These are phyloP conservation scores for Calephelis nemesis DNA, from an alignment of 1,140 invertebrate species.

Conservation along the genomic window DNA sequence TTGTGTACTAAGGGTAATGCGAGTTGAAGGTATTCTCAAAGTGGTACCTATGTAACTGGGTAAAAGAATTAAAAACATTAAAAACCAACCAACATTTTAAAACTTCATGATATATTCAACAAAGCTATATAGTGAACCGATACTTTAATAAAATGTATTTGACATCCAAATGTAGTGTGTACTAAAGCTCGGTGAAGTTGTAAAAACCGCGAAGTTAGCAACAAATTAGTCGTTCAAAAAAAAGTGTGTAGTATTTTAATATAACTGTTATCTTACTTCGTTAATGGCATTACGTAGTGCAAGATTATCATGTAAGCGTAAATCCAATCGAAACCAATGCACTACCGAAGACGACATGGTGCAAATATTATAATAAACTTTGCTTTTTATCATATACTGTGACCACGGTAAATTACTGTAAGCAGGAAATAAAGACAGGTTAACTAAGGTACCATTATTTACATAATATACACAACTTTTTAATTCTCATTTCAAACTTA, in stretches of 20 bases:
- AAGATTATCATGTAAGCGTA: constrained; percentile 87
- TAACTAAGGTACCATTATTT: not conserved
- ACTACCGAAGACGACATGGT: constrained; percentile 69
- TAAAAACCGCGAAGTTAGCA: no score
- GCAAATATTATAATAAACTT: constrained; percentile 7
- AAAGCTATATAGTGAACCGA: not conserved
- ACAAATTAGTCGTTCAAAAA: no score
- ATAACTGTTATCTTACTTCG: constrained; percentile 51
- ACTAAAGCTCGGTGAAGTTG: no score
- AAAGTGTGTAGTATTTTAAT: not conserved
- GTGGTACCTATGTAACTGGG: no score
- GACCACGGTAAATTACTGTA: not conserved
- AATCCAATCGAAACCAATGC: constrained; percentile 87
- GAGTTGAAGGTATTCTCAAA: no score
- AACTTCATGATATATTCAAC: not conserved
- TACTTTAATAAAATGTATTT: no score
- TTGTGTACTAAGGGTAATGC: no score
- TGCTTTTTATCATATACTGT: constrained; percentile 4
- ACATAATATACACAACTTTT: no score
- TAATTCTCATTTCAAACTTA: no score
- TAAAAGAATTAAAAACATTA: no score
- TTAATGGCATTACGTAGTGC: constrained; percentile 81
- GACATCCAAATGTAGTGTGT: no score
- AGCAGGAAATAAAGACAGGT: not conserved
- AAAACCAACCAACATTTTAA: no score